Conservation (phyloP, 92 coral and sea anemone species). For the Bergia puertoricense region DNA sequence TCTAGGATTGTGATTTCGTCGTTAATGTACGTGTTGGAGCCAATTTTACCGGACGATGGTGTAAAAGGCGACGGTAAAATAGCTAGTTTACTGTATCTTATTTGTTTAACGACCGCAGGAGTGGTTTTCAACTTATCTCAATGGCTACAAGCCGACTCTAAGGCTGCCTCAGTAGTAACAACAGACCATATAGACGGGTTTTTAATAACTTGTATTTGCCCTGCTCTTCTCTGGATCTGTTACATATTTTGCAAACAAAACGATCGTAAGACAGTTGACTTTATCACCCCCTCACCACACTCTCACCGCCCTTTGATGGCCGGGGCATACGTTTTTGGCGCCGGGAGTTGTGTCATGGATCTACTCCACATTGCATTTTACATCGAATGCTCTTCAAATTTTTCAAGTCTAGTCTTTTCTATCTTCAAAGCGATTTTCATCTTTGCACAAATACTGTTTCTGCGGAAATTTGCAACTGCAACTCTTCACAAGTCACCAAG, state of each 20-base stretch:
- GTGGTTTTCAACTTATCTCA: conserved; percentile 91
- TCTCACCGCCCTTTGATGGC: conserved; percentile 96
- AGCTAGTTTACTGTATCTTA: conserved; percentile 89
- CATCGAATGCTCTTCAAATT: conserved; percentile 88
- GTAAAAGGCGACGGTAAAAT: conserved; percentile 96
- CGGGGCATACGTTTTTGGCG: conserved; percentile 95
- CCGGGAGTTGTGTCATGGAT: conserved; percentile 93
- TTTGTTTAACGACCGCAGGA: conserved; percentile 96
- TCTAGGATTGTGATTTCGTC: conserved; percentile 54
- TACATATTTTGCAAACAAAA: conserved; percentile 90
- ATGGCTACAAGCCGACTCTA: conserved; percentile 94
- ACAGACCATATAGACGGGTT: conserved; percentile 96
- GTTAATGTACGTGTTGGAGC: conserved; percentile 81
- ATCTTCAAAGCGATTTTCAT: conserved; percentile 92
- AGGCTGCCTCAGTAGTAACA: conserved; percentile 87
- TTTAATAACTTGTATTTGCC: conserved; percentile 92
- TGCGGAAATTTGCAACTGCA: conserved; percentile 93
- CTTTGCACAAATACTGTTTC: conserved; percentile 87
- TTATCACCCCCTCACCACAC: conserved; percentile 81
- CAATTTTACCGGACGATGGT: conserved; percentile 87
- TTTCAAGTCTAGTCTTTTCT: conserved; percentile 90
- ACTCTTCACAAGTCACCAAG: conserved; percentile 93
- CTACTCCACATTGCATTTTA: conserved; percentile 89
- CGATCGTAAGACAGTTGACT: conserved; percentile 94
- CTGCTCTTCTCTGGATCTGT: conserved; percentile 93